Base-by-base conservation (phyloP, 2,888 invertebrate genomes). In the Lasioglossum villosulum region DNA sequence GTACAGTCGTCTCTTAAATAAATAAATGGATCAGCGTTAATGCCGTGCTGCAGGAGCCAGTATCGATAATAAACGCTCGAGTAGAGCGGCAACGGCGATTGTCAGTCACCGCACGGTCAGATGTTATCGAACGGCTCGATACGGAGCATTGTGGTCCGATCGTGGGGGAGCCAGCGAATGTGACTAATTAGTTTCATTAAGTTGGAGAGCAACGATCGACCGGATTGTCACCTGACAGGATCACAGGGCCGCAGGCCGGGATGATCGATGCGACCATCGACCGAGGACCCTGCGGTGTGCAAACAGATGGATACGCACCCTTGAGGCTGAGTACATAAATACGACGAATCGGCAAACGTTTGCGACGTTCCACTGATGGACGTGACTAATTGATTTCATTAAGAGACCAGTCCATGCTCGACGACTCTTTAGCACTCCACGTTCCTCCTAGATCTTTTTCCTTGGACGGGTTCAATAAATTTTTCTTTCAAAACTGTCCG, bases 131-230 rank as follows among this genome's bases (percentile, higher is more conserved):
- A 79, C 82, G 56, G 48, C 23, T 30, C 66, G 78, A 75, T 74
- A 79, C 63, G 30, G 42, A 23, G 66, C 37, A 81, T 87, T 83
- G 83, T 78, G 70, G 78, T 30, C 14, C 70, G 82, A 86, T 86
- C 83, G 80, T 19, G 78, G 79, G 59, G 37, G 12, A n/a, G 37
- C 70, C 42, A 42, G 39, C 73, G 75, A 75, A 72, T 78, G 80
- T 85, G 88, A 82, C 83, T 89, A 87, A 88, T 88, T 87, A 89
- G 83, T 89, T 83, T 82, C 85, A 86, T 89, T 89, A 89, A 88
- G 75, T 86, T 75, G 16, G 56, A 80, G 79, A 66, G 73, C 80
- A 72, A 68, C 80, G 82, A 75, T 85, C 83, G 79, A 66, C 37
- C n/a, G 77, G 78, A 82, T 82, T 86, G 86, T 82, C 75, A 77